Base-by-base conservation (phyloP, 2,113 vertebrate genomes). In the Hemicordylus capensis region DNA sequence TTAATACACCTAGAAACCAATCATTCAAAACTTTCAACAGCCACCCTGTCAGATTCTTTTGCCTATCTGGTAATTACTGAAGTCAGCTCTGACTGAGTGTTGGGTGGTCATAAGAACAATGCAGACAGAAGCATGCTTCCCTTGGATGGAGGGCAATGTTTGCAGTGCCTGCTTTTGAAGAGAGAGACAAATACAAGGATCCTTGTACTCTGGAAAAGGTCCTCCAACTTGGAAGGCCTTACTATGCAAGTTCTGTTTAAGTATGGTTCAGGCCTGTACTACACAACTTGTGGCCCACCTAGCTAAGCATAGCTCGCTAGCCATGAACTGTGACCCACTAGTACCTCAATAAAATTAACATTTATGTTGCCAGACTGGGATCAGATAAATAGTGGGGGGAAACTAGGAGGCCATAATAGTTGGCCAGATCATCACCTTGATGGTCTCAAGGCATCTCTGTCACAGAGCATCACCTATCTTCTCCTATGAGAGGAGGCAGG, bases 21-120 rank as follows among this genome's bases (percentile, higher is more conserved):
- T 88, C 26, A 88, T 88, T 93, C 83, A 90, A 89, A 92, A 87
- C 87, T 84, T 88, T 88, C 80, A 89, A 82, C 34, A 66, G 85
- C 48, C 90, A 37, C 42, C 44, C 22, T 84, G 39, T 48, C 86
- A 86, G 34, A 48, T 72, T 87, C 70, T 61, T 84, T 63, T 6
- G 28, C 19, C 7, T 20, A 63, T 22, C 81, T 92, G 54, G 83
- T 83, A 87, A 87, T 76, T 85, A 88, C 69, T 90, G 89, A 88
- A 84, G 58, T 22, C 63, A 84, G 56, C 31, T 73, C 76, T 73
- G 44, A 79, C 61, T 80, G 81, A 73, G 78, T 26, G 4, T 56
- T 31, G 74, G 87, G 39, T 20, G 61, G 15, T 31, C 84, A 51
- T 24, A 64, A 86, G 54, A 28, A 87, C 77, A 88, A 80, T 64